Evolutionary conservation across 1,140 invertebrate species (phyloP).

Genomic region (Limonius californicus): DNA sequence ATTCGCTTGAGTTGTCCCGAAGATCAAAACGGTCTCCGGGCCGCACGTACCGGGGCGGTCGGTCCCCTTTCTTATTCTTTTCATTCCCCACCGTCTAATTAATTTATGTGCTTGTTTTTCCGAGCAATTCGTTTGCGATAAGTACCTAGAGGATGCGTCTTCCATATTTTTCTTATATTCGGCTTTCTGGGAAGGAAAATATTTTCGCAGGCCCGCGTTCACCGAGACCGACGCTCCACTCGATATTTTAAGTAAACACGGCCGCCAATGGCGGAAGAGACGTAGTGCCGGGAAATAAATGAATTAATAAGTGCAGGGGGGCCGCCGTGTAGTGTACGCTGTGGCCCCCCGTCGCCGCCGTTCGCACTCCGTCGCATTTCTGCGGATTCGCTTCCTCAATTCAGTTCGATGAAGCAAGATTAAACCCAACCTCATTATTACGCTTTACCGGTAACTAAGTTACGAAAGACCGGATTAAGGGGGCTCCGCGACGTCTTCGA

Average conservation of each 20-base stretch:
- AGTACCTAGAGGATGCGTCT: no score
- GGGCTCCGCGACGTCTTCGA: background rate
- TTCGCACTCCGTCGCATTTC: background rate
- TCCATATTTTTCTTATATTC: background rate
- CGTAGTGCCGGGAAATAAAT: no score
- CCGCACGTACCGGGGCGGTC: no score
- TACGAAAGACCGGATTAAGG: background rate
- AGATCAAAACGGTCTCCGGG: background rate
- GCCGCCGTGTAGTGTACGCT: no score
- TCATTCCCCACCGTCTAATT: no score
- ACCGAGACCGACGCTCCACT: background rate
- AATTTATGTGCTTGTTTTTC: no score
- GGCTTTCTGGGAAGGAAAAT: background rate
- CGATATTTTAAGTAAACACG: background rate
- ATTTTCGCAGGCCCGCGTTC: background rate
- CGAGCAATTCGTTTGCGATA: no score
- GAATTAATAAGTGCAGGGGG: no score
- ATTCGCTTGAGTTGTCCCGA: background rate
- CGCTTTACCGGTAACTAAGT: background rate
- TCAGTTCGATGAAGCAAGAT: background rate
- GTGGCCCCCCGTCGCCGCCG: background rate
- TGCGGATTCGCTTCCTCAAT: background rate
- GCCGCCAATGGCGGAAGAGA: background rate
- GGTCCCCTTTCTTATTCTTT: background rate
- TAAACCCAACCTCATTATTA: conserved; percentile 1